These are phyloP conservation scores for Nasonia longicornis DNA, from an alignment of 1,140 invertebrate genomes.

Conservation along the genomic window DNA sequence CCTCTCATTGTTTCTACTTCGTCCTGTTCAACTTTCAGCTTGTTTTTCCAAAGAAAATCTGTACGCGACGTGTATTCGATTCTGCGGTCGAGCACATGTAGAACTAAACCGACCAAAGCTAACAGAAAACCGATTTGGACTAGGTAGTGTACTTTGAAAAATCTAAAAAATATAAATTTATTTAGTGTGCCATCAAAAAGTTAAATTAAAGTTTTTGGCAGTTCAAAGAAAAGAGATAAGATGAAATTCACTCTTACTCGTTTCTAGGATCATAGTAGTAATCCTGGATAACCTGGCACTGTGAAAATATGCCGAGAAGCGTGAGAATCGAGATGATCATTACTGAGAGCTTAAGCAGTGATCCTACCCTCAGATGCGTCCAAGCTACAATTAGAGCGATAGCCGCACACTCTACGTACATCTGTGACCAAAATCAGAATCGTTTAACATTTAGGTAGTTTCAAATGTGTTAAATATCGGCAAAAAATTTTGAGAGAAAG, in stretches of 20 bases:
- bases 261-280: conserved; percentile 71
- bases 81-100: conserved; percentile 86
- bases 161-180: conserved; percentile 67
- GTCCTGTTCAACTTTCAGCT: conserved; percentile 90
- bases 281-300: conserved; percentile 53
- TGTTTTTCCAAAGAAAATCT: conserved; percentile 94
- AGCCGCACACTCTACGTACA: conserved; percentile 84
- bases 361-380: conserved; percentile 86
- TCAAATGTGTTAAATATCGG: neutral
- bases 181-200: neutral
- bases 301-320: conserved; percentile 57
- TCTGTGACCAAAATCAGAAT: conserved; percentile 70
- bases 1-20: conserved; percentile 95
- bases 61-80: conserved; percentile 88
- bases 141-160: conserved; percentile 75
- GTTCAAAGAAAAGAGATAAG: neutral
- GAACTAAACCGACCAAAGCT: conserved; percentile 74
- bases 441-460: conserved; percentile 21
- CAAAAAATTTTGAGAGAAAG: too few relatives aligned
- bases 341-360: conserved; percentile 82
- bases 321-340: conserved; percentile 78
- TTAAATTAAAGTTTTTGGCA: neutral
- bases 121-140: conserved; percentile 75
- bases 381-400: conserved; percentile 83
- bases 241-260: conserved; percentile 67